Conservation (phyloP, 2,113 vertebrate species). For the Emydura subglobosa region DNA sequence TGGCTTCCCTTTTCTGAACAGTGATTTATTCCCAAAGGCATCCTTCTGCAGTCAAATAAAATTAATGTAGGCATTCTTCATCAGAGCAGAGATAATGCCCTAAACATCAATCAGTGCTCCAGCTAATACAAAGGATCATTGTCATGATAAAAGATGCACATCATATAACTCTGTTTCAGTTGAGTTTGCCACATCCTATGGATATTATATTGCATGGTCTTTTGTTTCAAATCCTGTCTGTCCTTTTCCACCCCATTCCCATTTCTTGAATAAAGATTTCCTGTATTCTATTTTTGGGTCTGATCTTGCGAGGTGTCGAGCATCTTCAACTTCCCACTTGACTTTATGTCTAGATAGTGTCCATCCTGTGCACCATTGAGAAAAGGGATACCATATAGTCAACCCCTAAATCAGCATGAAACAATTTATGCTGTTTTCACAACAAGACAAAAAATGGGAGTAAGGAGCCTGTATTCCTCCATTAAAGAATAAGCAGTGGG, state of each 20-base stretch:
- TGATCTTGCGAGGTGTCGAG: not conserved
- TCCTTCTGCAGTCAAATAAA: conserved; percentile 34
- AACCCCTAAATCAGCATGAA: not conserved
- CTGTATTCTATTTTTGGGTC: conserved; percentile 1
- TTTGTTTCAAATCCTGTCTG: not conserved
- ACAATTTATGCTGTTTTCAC: conserved; percentile 20
- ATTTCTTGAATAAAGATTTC: not conserved
- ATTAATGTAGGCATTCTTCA: not conserved
- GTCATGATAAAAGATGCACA: not conserved
- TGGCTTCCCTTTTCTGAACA: conserved; percentile 43
- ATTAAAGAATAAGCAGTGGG: not conserved
- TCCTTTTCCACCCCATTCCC: not conserved
- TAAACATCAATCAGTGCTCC: not conserved
- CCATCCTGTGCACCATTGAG: not conserved
- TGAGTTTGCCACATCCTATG: not conserved
- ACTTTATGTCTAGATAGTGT: not conserved
- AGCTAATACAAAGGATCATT: not conserved
- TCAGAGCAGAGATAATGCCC: conserved; percentile 15
- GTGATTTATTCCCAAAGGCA: conserved; percentile 47
- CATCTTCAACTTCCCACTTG: conserved; percentile 33
- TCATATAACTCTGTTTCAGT: not conserved
- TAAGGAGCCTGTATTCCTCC: not conserved
- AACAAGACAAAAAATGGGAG: not conserved
- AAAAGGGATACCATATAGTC: conserved; percentile 5
- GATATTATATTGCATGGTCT: conserved; percentile 4